phyloP scores from a whole-genome alignment of 2,113 vertebrate genomes.

The Sinocyclocheilus maitianheensis region DNA sequence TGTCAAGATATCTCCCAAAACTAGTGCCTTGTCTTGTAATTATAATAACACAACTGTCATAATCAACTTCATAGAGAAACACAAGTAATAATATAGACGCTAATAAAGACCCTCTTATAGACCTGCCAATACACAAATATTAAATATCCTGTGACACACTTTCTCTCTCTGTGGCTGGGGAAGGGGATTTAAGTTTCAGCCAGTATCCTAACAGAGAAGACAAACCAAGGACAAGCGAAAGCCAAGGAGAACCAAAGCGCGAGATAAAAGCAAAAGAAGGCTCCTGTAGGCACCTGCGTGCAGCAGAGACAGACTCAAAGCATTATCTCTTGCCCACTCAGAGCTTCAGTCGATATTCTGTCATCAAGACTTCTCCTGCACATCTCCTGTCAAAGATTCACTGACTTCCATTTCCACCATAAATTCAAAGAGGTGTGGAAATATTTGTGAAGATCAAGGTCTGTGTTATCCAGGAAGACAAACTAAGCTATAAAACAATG shows the following conservation, averaged over 20 bases:
- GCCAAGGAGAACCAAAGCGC: slow-evolving; percentile 46
- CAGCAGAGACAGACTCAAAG: slow-evolving; percentile 19
- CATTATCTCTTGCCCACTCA: slow-evolving; percentile 35
- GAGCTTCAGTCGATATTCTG: slow-evolving; percentile 60
- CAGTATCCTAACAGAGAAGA: slow-evolving; percentile 28
- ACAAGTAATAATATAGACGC: too few relatives aligned
- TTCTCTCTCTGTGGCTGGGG: slow-evolving; percentile 20
- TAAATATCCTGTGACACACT: slow-evolving; percentile 7
- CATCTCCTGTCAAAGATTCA: not conserved
- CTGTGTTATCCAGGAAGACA: not conserved
- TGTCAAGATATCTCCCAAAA: too few relatives aligned
- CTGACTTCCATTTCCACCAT: slow-evolving; percentile 26
- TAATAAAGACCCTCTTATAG: not conserved
- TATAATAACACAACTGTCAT: too few relatives aligned
- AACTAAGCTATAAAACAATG: slow-evolving; percentile 22
- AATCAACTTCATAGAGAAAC: too few relatives aligned
- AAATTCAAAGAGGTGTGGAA: slow-evolving; percentile 12
- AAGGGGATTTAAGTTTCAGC: slow-evolving; percentile 53
- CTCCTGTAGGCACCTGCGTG: slow-evolving; percentile 50
- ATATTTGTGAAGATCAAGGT: slow-evolving; percentile 9
- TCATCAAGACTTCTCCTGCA: slow-evolving; percentile 63
- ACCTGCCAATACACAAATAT: not conserved
- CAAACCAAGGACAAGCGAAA: slow-evolving; percentile 41
- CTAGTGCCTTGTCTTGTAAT: too few relatives aligned
- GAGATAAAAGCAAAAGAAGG: slow-evolving; percentile 23